Evolutionary conservation across 2,888 invertebrate genomes (phyloP).

Genomic region (Drosophila prostipennis): DNA sequence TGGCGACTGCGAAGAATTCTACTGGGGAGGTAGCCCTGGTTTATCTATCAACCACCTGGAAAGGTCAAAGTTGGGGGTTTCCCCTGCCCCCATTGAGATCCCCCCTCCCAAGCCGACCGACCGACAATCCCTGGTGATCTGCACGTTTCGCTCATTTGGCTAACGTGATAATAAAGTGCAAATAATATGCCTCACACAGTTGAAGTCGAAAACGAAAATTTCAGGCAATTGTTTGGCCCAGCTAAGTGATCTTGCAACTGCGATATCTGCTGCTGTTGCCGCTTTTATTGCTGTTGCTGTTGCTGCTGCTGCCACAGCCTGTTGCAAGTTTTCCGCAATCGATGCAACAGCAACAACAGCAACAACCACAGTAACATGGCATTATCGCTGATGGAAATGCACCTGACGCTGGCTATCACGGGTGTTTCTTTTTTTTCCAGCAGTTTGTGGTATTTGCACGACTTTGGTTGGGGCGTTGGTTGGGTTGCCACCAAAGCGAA

Average conservation of each 20-base stretch:
- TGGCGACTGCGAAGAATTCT: conserved; percentile 15
- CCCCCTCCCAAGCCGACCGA: background rate
- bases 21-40: conserved; percentile 42
- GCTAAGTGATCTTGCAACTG: conserved; percentile 48
- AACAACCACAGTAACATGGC: conserved; percentile 48
- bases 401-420: conserved; percentile 80
- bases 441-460: conserved; percentile 65
- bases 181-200: conserved; percentile 82
- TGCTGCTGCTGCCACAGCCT: conserved; percentile 33
- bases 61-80: conserved; percentile 66
- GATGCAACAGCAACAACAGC: conserved; percentile 55
- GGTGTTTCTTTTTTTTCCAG: conserved; percentile 12
- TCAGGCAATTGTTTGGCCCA: conserved; percentile 63
- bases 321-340: conserved; percentile 72
- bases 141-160: conserved; percentile 82
- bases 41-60: conserved; percentile 51
- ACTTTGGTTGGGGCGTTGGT: conserved; percentile 70
- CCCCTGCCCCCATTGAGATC: conserved; percentile 26
- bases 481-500: conserved; percentile 47
- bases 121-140: conserved; percentile 50
- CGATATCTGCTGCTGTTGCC: conserved; percentile 47
- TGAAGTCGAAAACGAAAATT: conserved; percentile 52
- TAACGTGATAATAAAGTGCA: conserved; percentile 85
- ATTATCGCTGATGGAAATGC: conserved; percentile 83
- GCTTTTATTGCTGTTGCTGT: background rate